Conservation (phyloP, 2,113 vertebrate genomes). For the Notothenia coriiceps region DNA sequence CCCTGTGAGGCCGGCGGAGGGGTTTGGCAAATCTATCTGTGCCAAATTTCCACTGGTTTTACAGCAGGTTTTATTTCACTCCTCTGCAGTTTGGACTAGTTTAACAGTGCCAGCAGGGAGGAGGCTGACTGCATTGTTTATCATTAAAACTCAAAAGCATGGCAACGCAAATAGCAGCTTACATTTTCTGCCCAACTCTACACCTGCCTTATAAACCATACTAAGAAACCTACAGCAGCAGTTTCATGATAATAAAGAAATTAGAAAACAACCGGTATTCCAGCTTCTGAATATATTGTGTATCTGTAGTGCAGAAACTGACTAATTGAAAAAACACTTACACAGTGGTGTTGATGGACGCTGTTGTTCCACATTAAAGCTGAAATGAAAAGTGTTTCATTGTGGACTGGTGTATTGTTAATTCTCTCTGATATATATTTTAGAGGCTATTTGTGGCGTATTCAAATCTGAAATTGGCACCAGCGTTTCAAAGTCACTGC, state of each 20-base stretch:
- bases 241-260: neutral
- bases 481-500: neutral
- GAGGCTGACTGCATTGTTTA: slow-evolving; percentile 58
- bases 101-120: slow-evolving; percentile 59
- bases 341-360: neutral
- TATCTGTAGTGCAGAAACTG: neutral
- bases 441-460: neutral
- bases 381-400: neutral
- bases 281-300: neutral
- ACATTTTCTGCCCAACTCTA: slow-evolving; percentile 1
- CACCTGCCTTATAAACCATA: neutral
- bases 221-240: neutral
- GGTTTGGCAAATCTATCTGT: slow-evolving; percentile 42
- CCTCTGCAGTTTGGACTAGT: slow-evolving; percentile 47
- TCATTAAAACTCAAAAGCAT: slow-evolving; percentile 53
- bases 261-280: neutral
- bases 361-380: neutral
- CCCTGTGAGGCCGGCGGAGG: slow-evolving; percentile 54
- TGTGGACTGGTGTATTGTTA: neutral
- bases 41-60: slow-evolving; percentile 69
- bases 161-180: slow-evolving; percentile 32
- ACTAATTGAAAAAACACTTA: neutral
- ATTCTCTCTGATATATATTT: neutral
- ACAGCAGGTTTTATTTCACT: slow-evolving; percentile 65
- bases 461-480: neutral